These are phyloP conservation scores for Cranoglanis bouderius DNA, from an alignment of 2,113 vertebrate genomes.

Conservation along the genomic window DNA sequence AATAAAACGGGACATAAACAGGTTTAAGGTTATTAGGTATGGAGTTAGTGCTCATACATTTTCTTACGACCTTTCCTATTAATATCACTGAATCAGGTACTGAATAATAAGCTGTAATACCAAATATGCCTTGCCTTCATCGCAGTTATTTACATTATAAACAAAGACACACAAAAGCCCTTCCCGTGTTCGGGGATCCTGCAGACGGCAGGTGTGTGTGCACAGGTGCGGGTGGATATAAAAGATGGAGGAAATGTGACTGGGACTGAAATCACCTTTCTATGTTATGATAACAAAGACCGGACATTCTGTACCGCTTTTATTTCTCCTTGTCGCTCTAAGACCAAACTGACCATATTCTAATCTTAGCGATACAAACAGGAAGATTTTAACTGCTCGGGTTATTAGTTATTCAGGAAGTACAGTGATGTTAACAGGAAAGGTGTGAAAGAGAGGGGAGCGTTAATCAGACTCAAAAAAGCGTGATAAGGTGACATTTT, in stretches of 20 bases:
- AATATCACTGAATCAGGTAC: neutral
- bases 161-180: constrained; percentile 11
- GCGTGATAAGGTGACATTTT: neutral
- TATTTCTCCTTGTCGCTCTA: neutral
- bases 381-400: neutral
- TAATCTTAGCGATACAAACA: neutral
- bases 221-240: constrained; percentile 24
- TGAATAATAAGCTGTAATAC: neutral
- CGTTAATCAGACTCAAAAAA: neutral
- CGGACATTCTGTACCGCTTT: neutral
- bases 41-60: neutral
- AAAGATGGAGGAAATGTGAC: neutral
- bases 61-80: neutral
- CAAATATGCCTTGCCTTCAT: neutral
- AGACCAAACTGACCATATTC: neutral
- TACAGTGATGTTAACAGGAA: neutral
- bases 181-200: neutral
- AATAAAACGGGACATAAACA: neutral
- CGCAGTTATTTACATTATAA: neutral
- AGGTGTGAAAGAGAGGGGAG: neutral
- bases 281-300: neutral
- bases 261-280: neutral
- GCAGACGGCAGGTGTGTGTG: constrained; percentile 28
- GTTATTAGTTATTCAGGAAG: neutral
- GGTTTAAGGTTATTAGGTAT: neutral